Conservation (phyloP, 1,140 invertebrate species). For the Zaprionus camerounensis region DNA sequence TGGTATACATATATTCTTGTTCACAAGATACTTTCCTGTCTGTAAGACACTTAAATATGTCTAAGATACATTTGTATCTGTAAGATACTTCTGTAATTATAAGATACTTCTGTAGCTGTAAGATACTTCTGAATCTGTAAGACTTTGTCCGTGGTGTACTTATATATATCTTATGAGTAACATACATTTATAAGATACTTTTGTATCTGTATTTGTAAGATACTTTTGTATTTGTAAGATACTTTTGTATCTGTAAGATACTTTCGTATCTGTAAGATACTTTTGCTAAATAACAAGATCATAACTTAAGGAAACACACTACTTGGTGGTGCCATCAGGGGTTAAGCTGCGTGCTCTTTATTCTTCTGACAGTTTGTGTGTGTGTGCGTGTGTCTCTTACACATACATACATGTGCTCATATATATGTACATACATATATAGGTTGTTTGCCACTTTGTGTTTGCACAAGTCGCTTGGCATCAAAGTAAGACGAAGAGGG, state of each 20-base stretch:
- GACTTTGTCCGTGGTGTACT: no score
- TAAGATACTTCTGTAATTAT: no score
- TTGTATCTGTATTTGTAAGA: background rate
- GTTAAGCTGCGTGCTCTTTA: no score
- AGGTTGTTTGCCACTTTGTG: constrained; percentile 33
- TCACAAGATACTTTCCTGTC: background rate
- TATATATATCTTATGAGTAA: no score
- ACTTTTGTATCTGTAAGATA: background rate
- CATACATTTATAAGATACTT: no score
- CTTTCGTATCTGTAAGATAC: background rate
- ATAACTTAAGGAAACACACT: no score
- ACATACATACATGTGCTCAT: background rate
- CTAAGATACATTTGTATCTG: background rate
- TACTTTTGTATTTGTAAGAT: background rate
- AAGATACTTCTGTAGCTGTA: background rate
- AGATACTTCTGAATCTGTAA: no score
- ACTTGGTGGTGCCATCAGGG: no score
- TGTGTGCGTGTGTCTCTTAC: constrained; percentile 3
- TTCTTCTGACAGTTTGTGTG: background rate
- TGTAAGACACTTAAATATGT: background rate
- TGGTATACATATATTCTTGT: no score
- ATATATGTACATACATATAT: background rate
- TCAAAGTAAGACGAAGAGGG: constrained; percentile 35
- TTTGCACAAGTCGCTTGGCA: constrained; percentile 37
- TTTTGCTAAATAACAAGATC: background rate